Base-by-base conservation (phyloP, 35 echinoderm and acorn worm genomes). In the Strongylocentrotus purpuratus region DNA sequence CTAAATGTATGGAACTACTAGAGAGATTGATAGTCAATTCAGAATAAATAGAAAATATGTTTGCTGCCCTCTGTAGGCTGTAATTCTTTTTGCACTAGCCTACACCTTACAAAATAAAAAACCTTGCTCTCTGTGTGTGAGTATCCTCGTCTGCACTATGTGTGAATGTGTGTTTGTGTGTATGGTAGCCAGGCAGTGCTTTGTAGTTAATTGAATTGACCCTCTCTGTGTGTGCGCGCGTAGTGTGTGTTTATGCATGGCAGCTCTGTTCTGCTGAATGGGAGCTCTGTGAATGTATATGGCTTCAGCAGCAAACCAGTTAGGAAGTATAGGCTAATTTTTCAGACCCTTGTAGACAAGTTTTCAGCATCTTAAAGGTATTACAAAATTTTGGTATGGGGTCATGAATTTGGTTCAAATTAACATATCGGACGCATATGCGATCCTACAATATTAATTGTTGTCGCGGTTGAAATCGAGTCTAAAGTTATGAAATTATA, bases 161-260 rank as follows among this genome's bases (percentile, higher is more conserved):
- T n/a, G 28, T 7, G 28, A 78, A n/a, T 31, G 65, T 78, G 65
- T 78, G 28, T 78, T 78, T 78, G 65, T 78, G 65, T 78, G 65
- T 78, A n/a, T 78, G 65, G 65, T 78, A 78, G 65, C 65, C 65
- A 78, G 25, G 65, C 20, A 22, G 25, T 22, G 65, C 65, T 78
- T 78, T 78, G 65, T n/a, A 78, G 65, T 28, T 78, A 78, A 78
- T 78, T 78, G 65, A 78, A 78, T 78, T 78, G 65, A 78, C 65
- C 65, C 65, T n/a, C 28, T 59, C 52, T 59, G 52, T 59, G 52
- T 59, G 17, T 78, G 65, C 25, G 65, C 20, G 65, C 28, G 65
- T 78, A 55, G 65, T 78, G 65, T 78, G 65, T 78, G 65, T 78
- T 78, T 78, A 78, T 78, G 65, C 65, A 78, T 22, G 65, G 65